A percentile compares a stretch with the other conserved stretches of the same genome.
These are phyloP conservation scores for Saccopteryx leptura DNA, from an alignment of 2,113 vertebrate species.

Conservation along the genomic window DNA sequence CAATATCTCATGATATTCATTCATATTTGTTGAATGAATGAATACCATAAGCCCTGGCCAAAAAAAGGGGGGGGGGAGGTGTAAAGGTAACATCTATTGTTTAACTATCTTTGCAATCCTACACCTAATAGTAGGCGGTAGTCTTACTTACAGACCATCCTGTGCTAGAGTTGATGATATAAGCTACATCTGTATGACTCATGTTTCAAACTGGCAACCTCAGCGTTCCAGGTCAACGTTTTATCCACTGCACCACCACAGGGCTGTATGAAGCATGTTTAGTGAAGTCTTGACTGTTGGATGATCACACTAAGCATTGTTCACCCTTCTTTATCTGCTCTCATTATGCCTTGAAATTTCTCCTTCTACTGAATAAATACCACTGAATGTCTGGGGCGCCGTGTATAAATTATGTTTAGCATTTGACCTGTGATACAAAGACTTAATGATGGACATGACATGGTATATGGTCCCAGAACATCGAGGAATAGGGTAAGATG, in stretches of 20 bases:
- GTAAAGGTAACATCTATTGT: background rate
- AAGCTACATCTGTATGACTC: background rate
- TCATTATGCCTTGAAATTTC: constrained; percentile 16
- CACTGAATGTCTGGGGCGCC: background rate
- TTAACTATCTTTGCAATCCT: background rate
- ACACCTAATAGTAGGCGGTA: background rate
- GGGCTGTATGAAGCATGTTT: background rate
- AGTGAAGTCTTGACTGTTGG: constrained; percentile 25
- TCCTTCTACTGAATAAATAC: constrained; percentile 5
- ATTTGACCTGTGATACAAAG: constrained; percentile 1
- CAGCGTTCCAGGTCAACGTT: no score
- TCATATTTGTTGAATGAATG: background rate
- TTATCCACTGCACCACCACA: no score
- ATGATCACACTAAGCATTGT: background rate
- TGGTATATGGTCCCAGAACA: background rate
- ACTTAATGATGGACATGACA: background rate
- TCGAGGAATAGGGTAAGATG: background rate
- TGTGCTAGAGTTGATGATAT: background rate
- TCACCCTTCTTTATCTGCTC: constrained; percentile 28
- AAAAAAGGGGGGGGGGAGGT: background rate
- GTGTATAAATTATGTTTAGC: background rate
- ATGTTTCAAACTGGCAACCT: background rate
- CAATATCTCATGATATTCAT: background rate
- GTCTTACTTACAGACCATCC: background rate
- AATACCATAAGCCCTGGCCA: background rate